A percentile compares a stretch with the other conserved stretches of the same genome.
Evolutionary conservation across 2,888 invertebrate genomes (phyloP).

Genomic region (Rhagium mordax): DNA sequence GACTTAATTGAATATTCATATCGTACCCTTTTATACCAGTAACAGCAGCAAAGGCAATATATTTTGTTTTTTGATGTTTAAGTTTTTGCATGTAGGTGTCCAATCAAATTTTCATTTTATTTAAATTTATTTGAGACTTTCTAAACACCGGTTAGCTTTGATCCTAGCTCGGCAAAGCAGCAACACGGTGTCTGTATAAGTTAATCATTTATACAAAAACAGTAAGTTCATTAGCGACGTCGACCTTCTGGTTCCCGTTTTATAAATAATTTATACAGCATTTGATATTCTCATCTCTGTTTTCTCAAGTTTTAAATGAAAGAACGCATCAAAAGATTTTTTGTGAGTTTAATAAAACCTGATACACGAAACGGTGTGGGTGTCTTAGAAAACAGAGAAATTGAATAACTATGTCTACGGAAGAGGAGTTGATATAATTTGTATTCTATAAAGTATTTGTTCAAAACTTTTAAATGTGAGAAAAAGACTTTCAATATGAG

Average conservation of each 20-base stretch:
- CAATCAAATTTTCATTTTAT: not conserved
- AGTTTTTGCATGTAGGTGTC: not conserved
- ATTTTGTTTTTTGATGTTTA: not conserved
- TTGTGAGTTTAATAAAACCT: not conserved
- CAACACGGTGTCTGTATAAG: not conserved
- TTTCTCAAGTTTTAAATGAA: not conserved
- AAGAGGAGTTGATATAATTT: too few species aligned
- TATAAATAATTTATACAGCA: not conserved
- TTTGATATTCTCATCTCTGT: not conserved
- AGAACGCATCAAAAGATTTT: not conserved
- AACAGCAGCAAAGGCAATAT: not conserved
- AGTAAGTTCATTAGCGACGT: not conserved
- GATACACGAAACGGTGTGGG: too few species aligned
- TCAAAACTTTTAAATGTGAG: too few species aligned
- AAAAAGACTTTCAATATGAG: too few species aligned
- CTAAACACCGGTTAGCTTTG: not conserved
- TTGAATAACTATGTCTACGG: too few species aligned
- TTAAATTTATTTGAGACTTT: not conserved
- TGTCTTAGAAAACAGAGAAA: too few species aligned
- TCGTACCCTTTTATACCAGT: not conserved
- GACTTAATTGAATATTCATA: not conserved
- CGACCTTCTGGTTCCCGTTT: not conserved
- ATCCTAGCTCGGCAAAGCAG: not conserved
- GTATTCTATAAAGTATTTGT: too few species aligned
- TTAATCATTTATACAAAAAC: not conserved